Conservation (phyloP, 2,888 invertebrate species). For the Dynastes tityus region DNA sequence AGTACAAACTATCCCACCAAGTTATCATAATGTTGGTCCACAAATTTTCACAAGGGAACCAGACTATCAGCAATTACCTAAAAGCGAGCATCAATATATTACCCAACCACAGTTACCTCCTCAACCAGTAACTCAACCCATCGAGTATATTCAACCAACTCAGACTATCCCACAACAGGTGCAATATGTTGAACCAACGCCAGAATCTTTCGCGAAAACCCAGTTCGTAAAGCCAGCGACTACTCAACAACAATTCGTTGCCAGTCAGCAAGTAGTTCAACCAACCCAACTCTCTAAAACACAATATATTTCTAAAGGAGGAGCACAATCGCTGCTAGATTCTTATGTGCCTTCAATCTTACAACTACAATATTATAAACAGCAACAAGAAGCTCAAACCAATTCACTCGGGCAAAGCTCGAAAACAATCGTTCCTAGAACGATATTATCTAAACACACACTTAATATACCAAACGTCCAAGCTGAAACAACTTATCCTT, state of each 20-base stretch:
- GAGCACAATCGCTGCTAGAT: constrained; percentile 72
- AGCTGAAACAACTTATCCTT: constrained; percentile 1
- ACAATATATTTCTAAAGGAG: constrained; percentile 56
- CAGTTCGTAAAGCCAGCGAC: not conserved
- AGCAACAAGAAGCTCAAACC: constrained; percentile 56
- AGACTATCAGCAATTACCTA: constrained; percentile 44
- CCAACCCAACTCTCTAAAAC: constrained; percentile 34
- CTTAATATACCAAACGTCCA: constrained; percentile 13
- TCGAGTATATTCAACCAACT: constrained; percentile 42
- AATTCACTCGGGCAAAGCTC: constrained; percentile 14
- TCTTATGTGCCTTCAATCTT: constrained; percentile 71
- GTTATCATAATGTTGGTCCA: constrained; percentile 42
- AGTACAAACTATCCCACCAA: constrained; percentile 37
- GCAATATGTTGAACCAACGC: constrained; percentile 49
- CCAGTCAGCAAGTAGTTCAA: constrained; percentile 45
- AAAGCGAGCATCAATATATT: constrained; percentile 42
- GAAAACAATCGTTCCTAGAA: not conserved
- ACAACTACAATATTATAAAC: constrained; percentile 66
- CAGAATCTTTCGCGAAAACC: constrained; percentile 5
- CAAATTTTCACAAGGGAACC: constrained; percentile 51
- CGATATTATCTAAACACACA: not conserved
- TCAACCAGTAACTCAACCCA: constrained; percentile 47
- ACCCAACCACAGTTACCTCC: constrained; percentile 47
- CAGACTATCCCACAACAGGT: not conserved
- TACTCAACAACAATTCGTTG: constrained; percentile 46